Evolutionary conservation across 2,113 vertebrate genomes (phyloP).

Genomic region (Ammodytes marinus): DNA sequence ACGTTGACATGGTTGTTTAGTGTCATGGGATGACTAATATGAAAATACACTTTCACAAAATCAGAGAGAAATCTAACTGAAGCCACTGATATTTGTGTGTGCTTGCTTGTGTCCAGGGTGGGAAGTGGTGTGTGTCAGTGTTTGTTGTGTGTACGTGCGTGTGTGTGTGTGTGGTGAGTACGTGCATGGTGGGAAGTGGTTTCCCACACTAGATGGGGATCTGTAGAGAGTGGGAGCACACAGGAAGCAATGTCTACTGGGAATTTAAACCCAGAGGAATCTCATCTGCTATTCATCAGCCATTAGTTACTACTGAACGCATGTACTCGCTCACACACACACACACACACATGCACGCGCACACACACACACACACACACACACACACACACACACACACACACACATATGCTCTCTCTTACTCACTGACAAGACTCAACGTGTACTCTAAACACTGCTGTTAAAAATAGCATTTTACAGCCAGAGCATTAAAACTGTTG

Average conservation of each 20-base stretch:
- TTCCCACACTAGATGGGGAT: conserved; percentile 82
- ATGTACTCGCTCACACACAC: conserved; percentile 20
- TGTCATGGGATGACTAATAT: background rate
- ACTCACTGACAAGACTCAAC: conserved; percentile 12
- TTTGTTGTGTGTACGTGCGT: background rate
- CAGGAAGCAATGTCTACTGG: conserved; percentile 80
- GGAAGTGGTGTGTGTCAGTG: background rate
- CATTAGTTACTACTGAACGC: conserved; percentile 57
- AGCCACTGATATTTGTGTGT: conserved; percentile 1
- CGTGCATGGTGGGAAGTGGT: conserved; percentile 23
- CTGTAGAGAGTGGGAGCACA: conserved; percentile 63
- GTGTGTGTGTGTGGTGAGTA: conserved; percentile 26
- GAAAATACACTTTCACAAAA: background rate
- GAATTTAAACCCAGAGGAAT: conserved; percentile 81
- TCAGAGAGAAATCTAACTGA: background rate
- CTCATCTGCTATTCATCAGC: conserved; percentile 80
- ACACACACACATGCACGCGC: too few relatives aligned
- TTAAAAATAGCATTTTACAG: conserved; percentile 63
- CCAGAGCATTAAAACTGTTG: conserved; percentile 23
- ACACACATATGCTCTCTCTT: conserved; percentile 10
- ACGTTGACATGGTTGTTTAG: background rate
- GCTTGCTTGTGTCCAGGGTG: conserved; percentile 26
- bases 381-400: conserved; percentile 49
- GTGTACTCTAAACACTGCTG: conserved; percentile 40
- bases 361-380: conserved; percentile 34